Evolutionary conservation across 2,888 invertebrate species (phyloP).

Genomic region (Trilocha varians): DNA sequence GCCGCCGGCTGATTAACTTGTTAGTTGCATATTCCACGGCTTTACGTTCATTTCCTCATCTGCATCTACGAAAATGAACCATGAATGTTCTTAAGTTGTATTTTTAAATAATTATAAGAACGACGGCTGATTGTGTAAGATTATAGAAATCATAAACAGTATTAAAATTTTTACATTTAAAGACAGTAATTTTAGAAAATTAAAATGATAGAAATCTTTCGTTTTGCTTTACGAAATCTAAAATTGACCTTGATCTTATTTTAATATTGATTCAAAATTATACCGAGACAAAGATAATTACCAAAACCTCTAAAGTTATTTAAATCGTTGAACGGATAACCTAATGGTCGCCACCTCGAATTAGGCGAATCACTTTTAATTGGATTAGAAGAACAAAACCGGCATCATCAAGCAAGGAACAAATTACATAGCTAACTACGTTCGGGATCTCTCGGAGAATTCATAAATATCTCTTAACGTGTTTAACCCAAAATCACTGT

Average conservation of each 20-base stretch:
- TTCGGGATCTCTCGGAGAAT: conserved; percentile 46
- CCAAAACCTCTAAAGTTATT: neutral
- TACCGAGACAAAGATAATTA: neutral
- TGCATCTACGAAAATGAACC: neutral
- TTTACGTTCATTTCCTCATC: conserved; percentile 9
- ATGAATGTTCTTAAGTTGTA: too few relatives aligned
- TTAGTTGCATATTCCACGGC: conserved; percentile 33
- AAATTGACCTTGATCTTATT: too few relatives aligned
- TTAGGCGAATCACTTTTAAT: conserved; percentile 10
- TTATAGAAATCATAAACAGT: too few relatives aligned
- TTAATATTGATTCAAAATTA: too few relatives aligned
- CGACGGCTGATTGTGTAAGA: too few relatives aligned
- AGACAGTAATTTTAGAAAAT: too few relatives aligned
- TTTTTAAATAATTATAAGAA: too few relatives aligned
- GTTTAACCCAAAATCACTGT: conserved; percentile 72
- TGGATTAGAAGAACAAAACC: conserved; percentile 35
- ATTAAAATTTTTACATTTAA: too few relatives aligned
- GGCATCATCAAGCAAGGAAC: conserved; percentile 38
- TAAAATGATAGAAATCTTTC: too few relatives aligned
- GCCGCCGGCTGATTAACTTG: conserved; percentile 64
- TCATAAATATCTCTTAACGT: conserved; percentile 70
- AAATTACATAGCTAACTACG: conserved; percentile 57
- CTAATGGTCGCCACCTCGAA: conserved; percentile 1
- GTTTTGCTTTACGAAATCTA: too few relatives aligned
- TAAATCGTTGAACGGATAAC: conserved; percentile 6